Percentiles rank a stretch among this genome's conserved stretches.
phyloP scores from a whole-genome alignment of 2,888 invertebrate species.

The Dasypolia templi region DNA sequence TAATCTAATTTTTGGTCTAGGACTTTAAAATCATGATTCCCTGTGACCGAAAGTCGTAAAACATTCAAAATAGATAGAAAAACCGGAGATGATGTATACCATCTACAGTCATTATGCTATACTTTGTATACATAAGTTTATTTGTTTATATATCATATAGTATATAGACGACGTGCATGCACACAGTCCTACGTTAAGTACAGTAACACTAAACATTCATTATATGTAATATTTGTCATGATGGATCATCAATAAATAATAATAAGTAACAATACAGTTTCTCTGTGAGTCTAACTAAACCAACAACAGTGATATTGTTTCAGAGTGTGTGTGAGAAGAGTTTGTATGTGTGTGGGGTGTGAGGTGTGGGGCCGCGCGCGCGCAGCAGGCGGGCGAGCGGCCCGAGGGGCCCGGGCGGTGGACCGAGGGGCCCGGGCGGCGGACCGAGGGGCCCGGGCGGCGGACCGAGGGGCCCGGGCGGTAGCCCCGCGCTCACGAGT shows the following conservation, averaged over 20 bases:
- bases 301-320: slow-evolving; percentile 50
- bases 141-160: slow-evolving; percentile 56
- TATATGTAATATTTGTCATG: slow-evolving; percentile 65
- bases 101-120: slow-evolving; percentile 61
- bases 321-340: slow-evolving; percentile 41
- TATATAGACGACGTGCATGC: slow-evolving; percentile 59
- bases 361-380: not conserved
- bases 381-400: not conserved
- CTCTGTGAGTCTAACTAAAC: slow-evolving; percentile 50
- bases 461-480: slow-evolving; percentile 2
- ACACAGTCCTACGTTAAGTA: slow-evolving; percentile 60
- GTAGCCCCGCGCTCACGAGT: slow-evolving; percentile 88
- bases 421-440: not conserved
- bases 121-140: slow-evolving; percentile 64
- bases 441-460: not conserved
- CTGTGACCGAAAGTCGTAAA: slow-evolving; percentile 73
- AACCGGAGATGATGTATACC: slow-evolving; percentile 66
- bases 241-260: slow-evolving; percentile 55
- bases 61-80: slow-evolving; percentile 69
- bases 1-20: slow-evolving; percentile 67
- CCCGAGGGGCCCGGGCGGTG: not conserved
- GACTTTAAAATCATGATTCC: slow-evolving; percentile 68
- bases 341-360: slow-evolving; percentile 58
- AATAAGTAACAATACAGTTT: slow-evolving; percentile 50
- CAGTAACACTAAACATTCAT: slow-evolving; percentile 61